These are phyloP conservation scores for Cassiopea xamachana DNA, from an alignment of 30 jellyfish, hydroid and myxozoan genomes.

Conservation along the genomic window DNA sequence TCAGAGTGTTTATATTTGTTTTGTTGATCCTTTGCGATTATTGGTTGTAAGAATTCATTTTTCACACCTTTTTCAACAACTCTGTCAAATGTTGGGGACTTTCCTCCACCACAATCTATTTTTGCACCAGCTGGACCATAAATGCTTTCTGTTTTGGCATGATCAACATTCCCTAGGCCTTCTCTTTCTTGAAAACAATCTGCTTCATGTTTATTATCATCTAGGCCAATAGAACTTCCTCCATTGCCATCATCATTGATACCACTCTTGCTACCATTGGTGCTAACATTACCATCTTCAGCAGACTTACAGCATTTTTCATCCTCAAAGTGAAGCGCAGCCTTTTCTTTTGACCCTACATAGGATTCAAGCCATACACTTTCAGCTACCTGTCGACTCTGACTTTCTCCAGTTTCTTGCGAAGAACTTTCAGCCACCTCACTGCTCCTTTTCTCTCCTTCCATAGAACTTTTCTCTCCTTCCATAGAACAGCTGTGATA, in stretches of 20 bases:
- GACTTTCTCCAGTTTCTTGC: neutral
- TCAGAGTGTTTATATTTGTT: neutral
- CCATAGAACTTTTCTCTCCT: neutral
- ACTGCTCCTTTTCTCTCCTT: neutral
- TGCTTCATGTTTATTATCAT: neutral
- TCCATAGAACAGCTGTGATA: neutral
- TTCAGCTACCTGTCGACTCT: neutral
- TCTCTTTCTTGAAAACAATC: neutral
- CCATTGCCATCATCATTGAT: neutral
- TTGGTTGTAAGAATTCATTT: neutral
- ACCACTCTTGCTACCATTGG: neutral
- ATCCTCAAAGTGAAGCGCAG: neutral
- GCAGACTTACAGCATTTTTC: neutral
- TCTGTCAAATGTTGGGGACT: slow-evolving; percentile 45
- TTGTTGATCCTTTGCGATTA: neutral
- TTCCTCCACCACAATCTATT: slow-evolving; percentile 8
- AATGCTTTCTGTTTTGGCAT: too few species aligned
- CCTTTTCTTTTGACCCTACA: neutral
- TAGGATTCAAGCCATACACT: neutral
- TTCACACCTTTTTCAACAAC: neutral
- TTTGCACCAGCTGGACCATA: neutral
- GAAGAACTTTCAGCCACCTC: neutral
- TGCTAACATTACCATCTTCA: neutral
- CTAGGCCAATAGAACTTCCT: neutral
- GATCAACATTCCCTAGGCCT: too few species aligned